A percentile compares a stretch with the other conserved stretches of the same genome.
phyloP scores from a whole-genome alignment of 2,888 invertebrate species.

The Dolichopus griseipennis region DNA sequence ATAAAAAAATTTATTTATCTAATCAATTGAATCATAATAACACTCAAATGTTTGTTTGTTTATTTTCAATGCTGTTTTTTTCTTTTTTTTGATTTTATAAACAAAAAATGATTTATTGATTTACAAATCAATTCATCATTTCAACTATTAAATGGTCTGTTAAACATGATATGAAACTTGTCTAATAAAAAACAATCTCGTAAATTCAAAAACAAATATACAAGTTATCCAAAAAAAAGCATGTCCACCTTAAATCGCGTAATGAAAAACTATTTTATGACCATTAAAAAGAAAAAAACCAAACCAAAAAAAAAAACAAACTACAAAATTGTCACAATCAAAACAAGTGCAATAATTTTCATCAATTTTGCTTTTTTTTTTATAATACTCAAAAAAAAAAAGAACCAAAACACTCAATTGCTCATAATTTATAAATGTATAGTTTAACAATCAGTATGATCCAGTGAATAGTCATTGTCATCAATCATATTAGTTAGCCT shows the following conservation, averaged over 20 bases:
- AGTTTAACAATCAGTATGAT: background rate
- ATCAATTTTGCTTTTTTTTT: background rate
- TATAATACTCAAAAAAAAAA: too few species aligned
- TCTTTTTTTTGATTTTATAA: too few species aligned
- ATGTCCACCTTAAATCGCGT: background rate
- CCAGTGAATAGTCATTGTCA: background rate
- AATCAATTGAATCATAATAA: too few species aligned
- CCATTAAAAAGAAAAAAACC: background rate
- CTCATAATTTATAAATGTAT: background rate
- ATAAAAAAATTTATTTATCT: too few species aligned
- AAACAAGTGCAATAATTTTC: background rate
- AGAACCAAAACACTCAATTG: too few species aligned
- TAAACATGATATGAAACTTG: conserved; percentile 6
- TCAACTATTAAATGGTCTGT: conserved; percentile 6
- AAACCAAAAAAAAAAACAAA: background rate
- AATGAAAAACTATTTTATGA: background rate
- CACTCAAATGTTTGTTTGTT: too few species aligned
- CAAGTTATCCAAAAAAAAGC: background rate
- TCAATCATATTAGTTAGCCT: background rate
- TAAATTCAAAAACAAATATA: background rate
- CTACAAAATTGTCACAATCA: background rate
- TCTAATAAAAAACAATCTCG: background rate
- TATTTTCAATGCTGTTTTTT: too few species aligned
- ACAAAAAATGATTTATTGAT: background rate
- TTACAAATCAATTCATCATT: background rate